Evolutionary conservation across 2,888 invertebrate genomes (phyloP).

Genomic region (Abrostola triplasia): DNA sequence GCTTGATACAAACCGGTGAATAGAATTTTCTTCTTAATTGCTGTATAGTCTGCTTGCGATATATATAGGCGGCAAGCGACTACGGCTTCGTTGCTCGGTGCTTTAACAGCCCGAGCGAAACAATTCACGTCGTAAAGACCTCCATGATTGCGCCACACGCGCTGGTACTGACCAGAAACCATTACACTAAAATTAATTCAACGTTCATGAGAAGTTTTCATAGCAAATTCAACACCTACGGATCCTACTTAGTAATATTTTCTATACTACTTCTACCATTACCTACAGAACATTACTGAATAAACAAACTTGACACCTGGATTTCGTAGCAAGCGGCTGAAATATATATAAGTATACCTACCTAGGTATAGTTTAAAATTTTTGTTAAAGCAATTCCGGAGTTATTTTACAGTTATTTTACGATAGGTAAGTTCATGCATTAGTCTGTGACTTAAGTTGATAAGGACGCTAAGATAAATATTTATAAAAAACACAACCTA

Average conservation of each 20-base stretch:
- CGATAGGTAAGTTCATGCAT: too few relatives aligned
- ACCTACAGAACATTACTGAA: too few relatives aligned
- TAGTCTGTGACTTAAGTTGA: too few relatives aligned
- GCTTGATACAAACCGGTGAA: conserved; percentile 40
- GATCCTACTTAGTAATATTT: too few relatives aligned
- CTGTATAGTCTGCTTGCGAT: conserved; percentile 63
- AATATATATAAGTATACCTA: too few relatives aligned
- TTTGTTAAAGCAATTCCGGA: too few relatives aligned
- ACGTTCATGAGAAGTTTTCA: neutral
- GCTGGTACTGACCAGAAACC: conserved; percentile 55
- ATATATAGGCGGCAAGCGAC: conserved; percentile 63
- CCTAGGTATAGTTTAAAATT: too few relatives aligned
- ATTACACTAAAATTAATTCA: neutral
- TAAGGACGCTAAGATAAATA: too few relatives aligned
- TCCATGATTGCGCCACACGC: conserved; percentile 57
- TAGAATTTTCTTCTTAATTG: conserved; percentile 58
- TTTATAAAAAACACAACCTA: conserved; percentile 26
- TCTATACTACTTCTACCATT: too few relatives aligned
- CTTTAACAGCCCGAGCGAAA: conserved; percentile 30
- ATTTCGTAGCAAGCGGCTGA: too few relatives aligned
- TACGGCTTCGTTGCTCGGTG: conserved; percentile 14
- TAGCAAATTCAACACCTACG: neutral
- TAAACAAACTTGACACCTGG: too few relatives aligned
- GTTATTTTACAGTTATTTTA: too few relatives aligned
- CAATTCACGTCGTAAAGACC: conserved; percentile 54